Base-by-base conservation (phyloP, 2,113 vertebrate species). In the Corapipo altera region DNA sequence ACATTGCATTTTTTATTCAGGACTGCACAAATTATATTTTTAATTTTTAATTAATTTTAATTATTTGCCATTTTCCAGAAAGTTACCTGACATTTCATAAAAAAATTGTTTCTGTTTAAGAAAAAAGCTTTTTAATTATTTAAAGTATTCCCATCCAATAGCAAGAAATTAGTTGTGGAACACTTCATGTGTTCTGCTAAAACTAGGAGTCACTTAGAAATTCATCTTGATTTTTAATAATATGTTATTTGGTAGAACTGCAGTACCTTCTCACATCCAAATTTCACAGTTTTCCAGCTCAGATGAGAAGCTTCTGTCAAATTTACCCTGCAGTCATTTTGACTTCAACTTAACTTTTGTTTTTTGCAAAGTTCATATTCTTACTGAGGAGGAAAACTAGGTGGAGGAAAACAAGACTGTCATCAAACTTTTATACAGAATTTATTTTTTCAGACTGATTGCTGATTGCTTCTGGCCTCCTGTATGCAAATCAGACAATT, bases 11-110 rank as follows among this genome's bases (percentile, higher is more conserved):
- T 54, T 61, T 59, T 80, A 23, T 5, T 33, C 27, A 35, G 22
- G 19, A 52, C 10, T 11, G 39, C 0, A 0, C 1, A 80, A 76
- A 65, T 2, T 32, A 18, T 2, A 15, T 65, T 59, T 88, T 35
- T 85, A 8, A 23, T 72, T 62, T 37, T 44, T 57, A 46, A 77
- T n/a, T 73, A 19, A 81, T 32, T 88, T 79, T 26, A 78, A 33
- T 80, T 71, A 33, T 76, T 88, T 91, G 13, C 8, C 14, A 3
- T 80, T 88, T 89, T 51, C 22, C 19, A 52, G 41, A 74, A 32
- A 20, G 21, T 23, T 26, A n/a, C 19, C 14, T 62, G 22, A n/a
- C 3, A 39, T 35, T 69, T 51, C 9, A 80, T 67, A 21, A 87
- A n/a, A 6, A 54, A 81, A 66, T 26, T 65, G 1, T 81, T 92